Base-by-base conservation (phyloP, 1,140 invertebrate species). In the Colletes latitarsis region DNA sequence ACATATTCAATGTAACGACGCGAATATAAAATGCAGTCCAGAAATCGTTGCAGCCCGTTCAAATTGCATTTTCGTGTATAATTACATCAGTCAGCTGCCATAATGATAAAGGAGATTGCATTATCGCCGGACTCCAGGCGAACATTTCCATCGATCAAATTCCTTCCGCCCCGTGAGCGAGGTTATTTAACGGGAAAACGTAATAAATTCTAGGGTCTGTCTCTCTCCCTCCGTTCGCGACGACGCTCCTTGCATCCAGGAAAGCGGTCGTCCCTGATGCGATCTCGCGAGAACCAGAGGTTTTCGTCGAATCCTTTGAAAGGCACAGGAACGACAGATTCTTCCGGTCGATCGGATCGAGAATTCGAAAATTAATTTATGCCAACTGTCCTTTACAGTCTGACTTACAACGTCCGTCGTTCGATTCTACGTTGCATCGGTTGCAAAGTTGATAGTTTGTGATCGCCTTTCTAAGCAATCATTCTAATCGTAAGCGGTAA, bases 111-210 rank as follows among this genome's bases (percentile, higher is more conserved):
- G 72, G 71, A 60, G 78, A 80, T 80, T 75, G 71, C 64, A 80
- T 80, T 80, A 80, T 80, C 78, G 72, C n/a, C 3, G 78, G 78
- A 70, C 67, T 82, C 67, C 66, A 78, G 52, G 49, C 63, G 66
- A 70, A 64, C 74, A 64, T 82, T 82, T 82, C 74, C 80, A 82
- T 82, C 75, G 80, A 82, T 82, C 80, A 82, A 82, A 82, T 70
- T 78, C 75, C 80, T 78, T 77, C 75, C 80, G 74, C 43, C 67
- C 67, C 41, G 58, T 46, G 58, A 82, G 58, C 66, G 58, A 77
- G 60, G 80, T 77, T 68, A 71, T 82, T 82, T 82, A 82, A 82
- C 80, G 75, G 75, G 80, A 64, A 77, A 82, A 66, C 46, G 80
- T 77, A 82, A 82, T 82, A 82, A 82, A 82, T 77, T 82, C 67